Conservation (phyloP, 2,113 vertebrate species). For the Climacteris rufus region DNA sequence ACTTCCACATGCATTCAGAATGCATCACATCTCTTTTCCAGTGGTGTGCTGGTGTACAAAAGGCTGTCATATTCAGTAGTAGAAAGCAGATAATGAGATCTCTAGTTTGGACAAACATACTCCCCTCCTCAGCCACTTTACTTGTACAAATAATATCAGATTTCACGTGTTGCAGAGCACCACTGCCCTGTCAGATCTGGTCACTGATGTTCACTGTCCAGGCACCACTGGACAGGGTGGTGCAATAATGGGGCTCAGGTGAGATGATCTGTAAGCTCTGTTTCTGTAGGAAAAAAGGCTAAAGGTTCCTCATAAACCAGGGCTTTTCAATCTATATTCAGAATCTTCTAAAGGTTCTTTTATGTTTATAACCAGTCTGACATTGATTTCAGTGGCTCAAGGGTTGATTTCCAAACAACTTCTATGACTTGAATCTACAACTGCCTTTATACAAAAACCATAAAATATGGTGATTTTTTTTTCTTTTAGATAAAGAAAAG, state of each 20-base stretch:
- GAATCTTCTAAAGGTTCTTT: neutral
- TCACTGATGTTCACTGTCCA: neutral
- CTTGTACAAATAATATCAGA: neutral
- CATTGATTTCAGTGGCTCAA: neutral
- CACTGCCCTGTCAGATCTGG: neutral
- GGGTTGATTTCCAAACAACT: neutral
- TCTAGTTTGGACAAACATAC: neutral
- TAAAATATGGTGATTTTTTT: neutral
- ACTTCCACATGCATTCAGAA: neutral
- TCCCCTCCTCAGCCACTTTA: neutral
- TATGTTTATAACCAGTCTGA: neutral
- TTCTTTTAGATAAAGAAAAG: slow-evolving; percentile 72
- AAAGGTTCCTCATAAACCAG: neutral
- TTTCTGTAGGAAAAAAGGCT: neutral
- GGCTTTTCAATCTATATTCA: neutral
- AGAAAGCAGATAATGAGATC: neutral
- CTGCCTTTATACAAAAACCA: neutral
- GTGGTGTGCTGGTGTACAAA: neutral
- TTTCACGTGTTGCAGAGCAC: neutral
- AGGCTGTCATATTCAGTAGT: neutral
- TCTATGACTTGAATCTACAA: neutral
- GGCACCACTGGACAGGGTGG: neutral
- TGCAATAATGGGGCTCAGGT: neutral
- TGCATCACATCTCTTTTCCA: neutral
- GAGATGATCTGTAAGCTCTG: neutral